A percentile compares a stretch with the other conserved stretches of the same genome.
These are phyloP conservation scores for Holothuria leucospilota DNA, from an alignment of 53 echinoderm and acorn worm species.

Conservation along the genomic window DNA sequence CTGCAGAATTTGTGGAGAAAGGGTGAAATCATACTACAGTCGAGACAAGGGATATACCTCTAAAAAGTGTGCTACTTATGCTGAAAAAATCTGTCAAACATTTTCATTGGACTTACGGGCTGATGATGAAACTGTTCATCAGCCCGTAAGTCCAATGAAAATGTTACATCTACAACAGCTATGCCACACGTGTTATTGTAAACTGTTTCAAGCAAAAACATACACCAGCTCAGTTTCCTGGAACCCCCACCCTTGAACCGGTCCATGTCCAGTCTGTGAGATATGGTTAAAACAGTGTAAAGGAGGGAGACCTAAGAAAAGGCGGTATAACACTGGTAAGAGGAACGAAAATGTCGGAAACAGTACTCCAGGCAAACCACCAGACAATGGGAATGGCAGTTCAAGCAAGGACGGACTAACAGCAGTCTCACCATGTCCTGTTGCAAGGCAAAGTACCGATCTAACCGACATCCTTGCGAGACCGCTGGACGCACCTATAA, in stretches of 20 bases:
- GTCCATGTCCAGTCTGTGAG: neutral
- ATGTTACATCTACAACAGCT: too few species aligned
- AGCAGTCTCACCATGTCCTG: too few species aligned
- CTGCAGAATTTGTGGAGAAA: neutral
- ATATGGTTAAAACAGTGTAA: neutral
- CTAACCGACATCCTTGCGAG: neutral
- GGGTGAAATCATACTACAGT: neutral
- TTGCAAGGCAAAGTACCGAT: neutral
- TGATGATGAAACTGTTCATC: too few species aligned
- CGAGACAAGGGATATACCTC: neutral
- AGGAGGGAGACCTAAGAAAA: slow-evolving; percentile 1
- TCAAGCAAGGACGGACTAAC: neutral
- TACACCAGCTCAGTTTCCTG: neutral
- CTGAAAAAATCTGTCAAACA: too few species aligned
- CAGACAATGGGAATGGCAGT: neutral
- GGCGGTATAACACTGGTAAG: neutral
- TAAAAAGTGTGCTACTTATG: too few species aligned
- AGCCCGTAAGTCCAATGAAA: too few species aligned
- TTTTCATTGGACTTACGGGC: too few species aligned
- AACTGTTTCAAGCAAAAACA: too few species aligned
- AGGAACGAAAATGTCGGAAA: neutral
- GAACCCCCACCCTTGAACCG: neutral
- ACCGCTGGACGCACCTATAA: slow-evolving; percentile 15
- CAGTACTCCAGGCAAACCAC: too few species aligned
- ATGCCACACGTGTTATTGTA: too few species aligned